These are phyloP conservation scores for Octomys mimax DNA, from an alignment of 2,797 vertebrate species.

Conservation along the genomic window DNA sequence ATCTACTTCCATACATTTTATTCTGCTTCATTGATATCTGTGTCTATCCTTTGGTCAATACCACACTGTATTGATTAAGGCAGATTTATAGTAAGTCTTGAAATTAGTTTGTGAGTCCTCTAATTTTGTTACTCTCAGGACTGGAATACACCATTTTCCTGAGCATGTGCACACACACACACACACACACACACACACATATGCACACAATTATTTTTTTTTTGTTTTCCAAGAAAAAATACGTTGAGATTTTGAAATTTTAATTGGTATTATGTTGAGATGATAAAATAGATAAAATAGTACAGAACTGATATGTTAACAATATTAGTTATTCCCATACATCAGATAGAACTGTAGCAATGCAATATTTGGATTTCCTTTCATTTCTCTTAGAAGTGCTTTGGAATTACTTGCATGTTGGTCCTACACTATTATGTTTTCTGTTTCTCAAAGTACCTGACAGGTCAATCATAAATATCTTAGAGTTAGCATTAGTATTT, in stretches of 20 bases:
- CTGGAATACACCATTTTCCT: background rate
- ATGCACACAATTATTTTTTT: background rate
- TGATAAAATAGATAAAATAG: background rate
- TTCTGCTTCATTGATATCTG: background rate
- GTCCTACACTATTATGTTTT: background rate
- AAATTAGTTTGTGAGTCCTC: background rate
- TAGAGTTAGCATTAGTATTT: background rate
- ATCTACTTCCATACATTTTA: background rate
- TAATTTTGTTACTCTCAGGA: background rate
- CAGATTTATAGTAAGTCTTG: background rate
- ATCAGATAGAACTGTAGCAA: background rate
- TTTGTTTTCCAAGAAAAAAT: background rate
- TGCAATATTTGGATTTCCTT: background rate
- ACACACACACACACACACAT: background rate
- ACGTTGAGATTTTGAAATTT: slow-evolving; percentile 11
- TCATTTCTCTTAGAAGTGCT: background rate
- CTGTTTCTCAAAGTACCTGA: background rate
- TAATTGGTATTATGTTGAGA: background rate
- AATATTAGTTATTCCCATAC: background rate
- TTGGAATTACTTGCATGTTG: background rate
- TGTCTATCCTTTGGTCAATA: background rate
- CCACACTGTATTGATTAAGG: background rate
- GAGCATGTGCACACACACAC: background rate
- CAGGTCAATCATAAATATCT: background rate
- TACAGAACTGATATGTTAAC: background rate